Evolutionary conservation across 2,797 vertebrate genomes (phyloP).

Genomic region (Chloroceryle inda): DNA sequence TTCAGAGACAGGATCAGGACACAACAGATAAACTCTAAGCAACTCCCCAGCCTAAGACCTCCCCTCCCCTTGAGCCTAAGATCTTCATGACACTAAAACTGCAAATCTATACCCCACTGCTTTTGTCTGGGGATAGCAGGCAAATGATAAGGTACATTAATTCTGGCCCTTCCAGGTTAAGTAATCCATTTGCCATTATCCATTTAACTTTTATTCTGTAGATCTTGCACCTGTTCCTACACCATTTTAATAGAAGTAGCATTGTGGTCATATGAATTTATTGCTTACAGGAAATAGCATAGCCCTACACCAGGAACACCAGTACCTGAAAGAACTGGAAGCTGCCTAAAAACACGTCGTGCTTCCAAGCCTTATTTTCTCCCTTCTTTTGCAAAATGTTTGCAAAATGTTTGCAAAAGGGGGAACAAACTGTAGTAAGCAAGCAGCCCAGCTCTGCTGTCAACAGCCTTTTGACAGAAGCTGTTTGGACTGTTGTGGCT

Average conservation of each 20-base stretch:
- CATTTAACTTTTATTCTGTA: not conserved
- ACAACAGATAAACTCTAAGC: not conserved
- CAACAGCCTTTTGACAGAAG: slow-evolving; percentile 58
- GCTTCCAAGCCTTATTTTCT: slow-evolving; percentile 10
- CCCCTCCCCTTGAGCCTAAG: not conserved
- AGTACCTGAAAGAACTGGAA: slow-evolving; percentile 35
- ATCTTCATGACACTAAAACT: not conserved
- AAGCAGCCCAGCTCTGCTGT: slow-evolving; percentile 3
- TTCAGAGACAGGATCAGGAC: not conserved
- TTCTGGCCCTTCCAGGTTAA: slow-evolving; percentile 3
- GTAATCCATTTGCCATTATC: slow-evolving; percentile 23
- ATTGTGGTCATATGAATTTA: not conserved
- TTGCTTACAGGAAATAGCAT: not conserved
- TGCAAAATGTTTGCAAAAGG: not conserved
- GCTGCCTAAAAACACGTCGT: not conserved
- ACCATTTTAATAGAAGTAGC: not conserved
- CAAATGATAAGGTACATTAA: slow-evolving; percentile 34
- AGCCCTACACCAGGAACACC: not conserved
- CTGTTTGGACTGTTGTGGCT: slow-evolving; percentile 17
- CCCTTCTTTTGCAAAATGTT: not conserved
- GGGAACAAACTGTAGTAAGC: not conserved
- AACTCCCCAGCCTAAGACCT: not conserved
- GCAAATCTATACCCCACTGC: not conserved
- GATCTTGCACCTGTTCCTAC: not conserved
- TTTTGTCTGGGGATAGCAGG: not conserved